Evolutionary conservation across 2,888 invertebrate genomes (phyloP), one percentile per base, ranked within the genome.

Genomic region (Heliconius cydno): DNA sequence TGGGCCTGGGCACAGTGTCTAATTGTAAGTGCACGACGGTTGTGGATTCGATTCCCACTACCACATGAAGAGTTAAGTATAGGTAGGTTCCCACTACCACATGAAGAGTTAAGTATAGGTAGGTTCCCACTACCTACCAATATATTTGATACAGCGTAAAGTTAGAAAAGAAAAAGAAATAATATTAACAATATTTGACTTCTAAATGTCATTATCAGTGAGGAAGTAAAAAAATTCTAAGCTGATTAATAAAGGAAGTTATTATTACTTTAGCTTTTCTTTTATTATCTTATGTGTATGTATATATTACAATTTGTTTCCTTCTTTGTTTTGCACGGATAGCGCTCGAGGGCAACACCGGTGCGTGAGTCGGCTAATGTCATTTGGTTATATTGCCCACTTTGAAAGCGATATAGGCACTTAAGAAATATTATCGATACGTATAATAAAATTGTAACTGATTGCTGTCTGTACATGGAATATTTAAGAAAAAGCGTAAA

Each of bases 171-270:
- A 15, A 57, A 6, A 57, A 60, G 1, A n/a, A n/a, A 60, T 6
- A 52, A 15, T 52, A 60, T n/a, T 22, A 2, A 22, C 10, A 60
- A n/a, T 3, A 52, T 22, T 19, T 19, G 19, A 52, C 52, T 22
- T 52, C 19, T 52, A 52, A 52, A 19, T 7, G 19, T 52, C 5
- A 22, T 52, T 19, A 7, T 19, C 19, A 2, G n/a, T 38, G 9
- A 38, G 67, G n/a, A 68, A 68, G 38, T 68, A n/a, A 68, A n/a
- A 38, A 67, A 68, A 68, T 41, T 25, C n/a, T 68, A 41, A 68
- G 15, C 15, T 70, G 41, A n/a, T 68, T 68, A 13, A 70, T 25
- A 70, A 70, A 70, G 70, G 70, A 41, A 70, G 70, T 41, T 9
- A 41, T 70, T 46, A 41, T 0, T 70, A 15, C 7, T 34, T 7